Conservation (phyloP, 2,113 vertebrate species). For the Apteryx owenii region DNA sequence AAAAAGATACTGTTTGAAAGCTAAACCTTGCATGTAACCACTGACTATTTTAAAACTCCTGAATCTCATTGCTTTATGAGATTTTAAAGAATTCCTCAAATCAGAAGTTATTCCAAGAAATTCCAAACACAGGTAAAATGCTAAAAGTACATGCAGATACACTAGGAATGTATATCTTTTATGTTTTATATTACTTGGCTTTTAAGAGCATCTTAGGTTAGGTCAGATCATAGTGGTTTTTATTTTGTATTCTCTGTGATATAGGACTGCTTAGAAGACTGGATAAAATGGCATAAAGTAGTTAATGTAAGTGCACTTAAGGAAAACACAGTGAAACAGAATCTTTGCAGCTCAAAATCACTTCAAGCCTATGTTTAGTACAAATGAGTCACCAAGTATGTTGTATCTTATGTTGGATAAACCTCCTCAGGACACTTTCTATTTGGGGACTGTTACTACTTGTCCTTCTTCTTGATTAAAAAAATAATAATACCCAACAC, state of each 20-base stretch:
- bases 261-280: not conserved
- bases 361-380: not conserved
- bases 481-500: not conserved
- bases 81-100: not conserved
- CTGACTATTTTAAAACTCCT: slow-evolving; percentile 60
- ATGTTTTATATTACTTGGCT: not conserved
- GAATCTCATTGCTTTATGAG: not conserved
- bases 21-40: slow-evolving; percentile 24
- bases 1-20: slow-evolving; percentile 25
- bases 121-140: not conserved
- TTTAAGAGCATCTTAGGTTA: not conserved
- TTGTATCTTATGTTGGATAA: not conserved
- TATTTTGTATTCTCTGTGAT: not conserved
- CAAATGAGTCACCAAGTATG: not conserved
- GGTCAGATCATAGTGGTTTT: not conserved
- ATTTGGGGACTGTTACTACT: not conserved
- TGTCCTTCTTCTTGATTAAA: not conserved
- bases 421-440: not conserved
- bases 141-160: not conserved
- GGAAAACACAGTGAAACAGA: not conserved
- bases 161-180: not conserved
- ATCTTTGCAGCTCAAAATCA: not conserved
- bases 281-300: not conserved
- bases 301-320: not conserved
- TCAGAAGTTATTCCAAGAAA: slow-evolving; percentile 3